Percentiles rank a stretch among this genome's conserved stretches.
phyloP scores from a whole-genome alignment of 2,113 vertebrate species.

The Corythaeola cristata region DNA sequence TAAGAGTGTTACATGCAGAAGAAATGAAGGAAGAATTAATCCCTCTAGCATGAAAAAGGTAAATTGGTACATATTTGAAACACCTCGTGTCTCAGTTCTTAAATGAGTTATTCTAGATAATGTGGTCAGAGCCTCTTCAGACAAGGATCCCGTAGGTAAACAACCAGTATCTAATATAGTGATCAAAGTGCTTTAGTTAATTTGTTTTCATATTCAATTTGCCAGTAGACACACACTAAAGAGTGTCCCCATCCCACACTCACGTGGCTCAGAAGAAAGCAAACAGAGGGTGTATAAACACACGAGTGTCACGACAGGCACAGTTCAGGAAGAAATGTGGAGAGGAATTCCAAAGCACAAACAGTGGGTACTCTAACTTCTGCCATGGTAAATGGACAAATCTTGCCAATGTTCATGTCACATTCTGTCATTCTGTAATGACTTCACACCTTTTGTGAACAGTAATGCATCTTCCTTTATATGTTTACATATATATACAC shows the following conservation, averaged over 20 bases:
- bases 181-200: neutral
- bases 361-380: neutral
- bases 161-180: neutral
- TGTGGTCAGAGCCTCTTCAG: neutral
- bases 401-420: neutral
- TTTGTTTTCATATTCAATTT: neutral
- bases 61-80: neutral
- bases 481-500: neutral
- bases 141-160: neutral
- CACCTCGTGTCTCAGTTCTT: neutral
- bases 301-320: neutral
- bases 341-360: neutral
- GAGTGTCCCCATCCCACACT: neutral
- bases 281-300: neutral
- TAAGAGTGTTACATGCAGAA: neutral
- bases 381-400: neutral
- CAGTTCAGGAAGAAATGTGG: rapidly evolving
- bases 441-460: neutral
- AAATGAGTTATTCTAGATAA: neutral
- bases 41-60: neutral
- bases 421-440: neutral
- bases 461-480: slow-evolving; percentile 1
- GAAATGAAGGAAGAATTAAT: neutral
- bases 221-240: neutral
- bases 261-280: neutral